Evolutionary conservation across 2,888 invertebrate species (phyloP).

Genomic region (Herminia tarsipennalis): DNA sequence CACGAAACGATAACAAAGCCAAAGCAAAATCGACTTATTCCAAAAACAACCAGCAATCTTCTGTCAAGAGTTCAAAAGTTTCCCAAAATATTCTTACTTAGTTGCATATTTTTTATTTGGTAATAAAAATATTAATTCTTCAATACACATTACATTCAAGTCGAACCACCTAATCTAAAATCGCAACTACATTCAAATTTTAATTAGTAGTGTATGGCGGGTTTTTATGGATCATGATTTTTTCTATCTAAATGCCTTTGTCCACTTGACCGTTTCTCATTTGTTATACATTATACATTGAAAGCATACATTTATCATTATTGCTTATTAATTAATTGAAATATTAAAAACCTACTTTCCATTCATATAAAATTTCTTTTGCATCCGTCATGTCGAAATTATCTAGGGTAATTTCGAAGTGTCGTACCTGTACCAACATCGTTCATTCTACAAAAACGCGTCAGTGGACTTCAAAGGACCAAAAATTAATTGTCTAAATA

Average conservation of each 20-base stretch:
- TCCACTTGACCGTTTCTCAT: conserved; percentile 19
- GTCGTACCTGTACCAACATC: not conserved
- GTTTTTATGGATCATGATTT: conserved; percentile 29
- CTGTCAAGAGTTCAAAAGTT: not conserved
- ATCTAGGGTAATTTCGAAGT: not conserved
- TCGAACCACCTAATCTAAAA: conserved; percentile 1
- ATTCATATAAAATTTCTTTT: too few species aligned
- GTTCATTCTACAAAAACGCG: not conserved
- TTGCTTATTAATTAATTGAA: too few species aligned
- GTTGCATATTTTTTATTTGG: conserved; percentile 16
- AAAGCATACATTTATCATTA: too few species aligned
- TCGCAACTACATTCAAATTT: not conserved
- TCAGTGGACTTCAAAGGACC: conserved; percentile 36
- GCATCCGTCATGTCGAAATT: not conserved
- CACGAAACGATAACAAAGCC: not conserved
- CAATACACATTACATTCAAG: conserved; percentile 7
- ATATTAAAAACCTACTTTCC: too few species aligned
- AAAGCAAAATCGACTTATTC: conserved; percentile 1
- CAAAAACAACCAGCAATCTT: conserved; percentile 3
- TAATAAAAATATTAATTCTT: conserved; percentile 26
- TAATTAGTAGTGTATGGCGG: conserved; percentile 41
- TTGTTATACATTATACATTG: too few species aligned
- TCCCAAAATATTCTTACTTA: conserved; percentile 11
- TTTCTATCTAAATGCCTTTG: conserved; percentile 38
- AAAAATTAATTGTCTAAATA: conserved; percentile 43